Percentiles rank a stretch among this genome's conserved stretches.
These are phyloP conservation scores for Podabrus alpinus DNA, from an alignment of 2,888 invertebrate species.

Conservation along the genomic window DNA sequence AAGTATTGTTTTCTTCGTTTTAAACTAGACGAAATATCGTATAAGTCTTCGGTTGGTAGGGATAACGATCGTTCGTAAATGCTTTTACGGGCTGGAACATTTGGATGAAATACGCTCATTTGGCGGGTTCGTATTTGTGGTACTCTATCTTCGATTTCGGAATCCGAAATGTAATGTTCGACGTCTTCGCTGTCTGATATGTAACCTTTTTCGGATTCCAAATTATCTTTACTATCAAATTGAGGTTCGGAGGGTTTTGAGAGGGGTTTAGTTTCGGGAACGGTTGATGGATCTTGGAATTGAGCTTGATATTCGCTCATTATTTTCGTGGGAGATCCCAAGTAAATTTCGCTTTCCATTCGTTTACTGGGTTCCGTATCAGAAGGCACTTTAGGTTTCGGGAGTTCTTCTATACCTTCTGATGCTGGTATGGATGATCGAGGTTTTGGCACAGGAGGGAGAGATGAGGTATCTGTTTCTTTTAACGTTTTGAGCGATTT, in stretches of 20 bases:
- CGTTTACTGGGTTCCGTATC: background rate
- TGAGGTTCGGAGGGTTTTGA: conserved; percentile 25
- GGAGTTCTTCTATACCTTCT: conserved; percentile 40
- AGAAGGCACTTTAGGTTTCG: background rate
- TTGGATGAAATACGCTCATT: conserved; percentile 54
- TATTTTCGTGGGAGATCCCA: conserved; percentile 25
- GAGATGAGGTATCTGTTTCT: background rate
- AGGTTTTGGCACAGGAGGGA: conserved; percentile 55
- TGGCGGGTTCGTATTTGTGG: conserved; percentile 54
- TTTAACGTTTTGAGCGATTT: conserved; percentile 23
- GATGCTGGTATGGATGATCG: conserved; percentile 45
- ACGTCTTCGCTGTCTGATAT: conserved; percentile 55
- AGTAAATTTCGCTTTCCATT: conserved; percentile 1
- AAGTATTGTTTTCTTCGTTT: conserved; percentile 63
- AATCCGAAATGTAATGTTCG: conserved; percentile 54
- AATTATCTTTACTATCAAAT: conserved; percentile 46
- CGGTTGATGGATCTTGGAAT: conserved; percentile 44
- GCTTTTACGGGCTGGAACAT: conserved; percentile 46
- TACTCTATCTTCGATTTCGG: conserved; percentile 55
- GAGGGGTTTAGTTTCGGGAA: conserved; percentile 17
- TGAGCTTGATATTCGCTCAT: conserved; percentile 53
- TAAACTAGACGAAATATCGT: conserved; percentile 60
- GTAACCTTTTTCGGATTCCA: conserved; percentile 54
- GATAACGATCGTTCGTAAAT: conserved; percentile 58
- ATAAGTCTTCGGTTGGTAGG: conserved; percentile 57